Evolutionary conservation across 2,888 invertebrate species (phyloP), one percentile per base, ranked within the genome.

Genomic region (Heteromyza rotundicornis): DNA sequence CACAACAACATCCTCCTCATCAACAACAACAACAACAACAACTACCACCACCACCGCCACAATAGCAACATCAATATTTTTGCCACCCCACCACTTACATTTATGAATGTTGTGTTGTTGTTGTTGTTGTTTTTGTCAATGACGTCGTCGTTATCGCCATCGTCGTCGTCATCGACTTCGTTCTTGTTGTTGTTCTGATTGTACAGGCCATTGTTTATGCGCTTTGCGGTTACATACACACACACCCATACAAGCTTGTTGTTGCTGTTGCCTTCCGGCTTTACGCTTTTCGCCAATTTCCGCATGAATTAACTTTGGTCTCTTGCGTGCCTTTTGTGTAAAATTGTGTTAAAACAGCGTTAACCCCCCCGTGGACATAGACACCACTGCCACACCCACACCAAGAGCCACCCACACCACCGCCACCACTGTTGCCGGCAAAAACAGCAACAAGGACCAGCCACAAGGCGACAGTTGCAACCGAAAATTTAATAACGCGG

Each of bases 271-370:
- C 60, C 63, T 76, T 76, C 71, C 70, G 76, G 72, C 78, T 77
- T 74, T 69, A 73, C 78, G 79, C 74, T 74, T 76, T 63, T 70
- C 70, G 76, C 74, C 73, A 76, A 74, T 74, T 78, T 76, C 74
- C 79, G 76, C 78, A 71, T 77, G 79, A 77, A 76, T 75, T 78
- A 76, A 76, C 74, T 73, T 69, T 68, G 71, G 57, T 59, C 70
- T 70, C 68, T 72, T 75, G 75, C 75, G 27, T n/a, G n/a, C n/a
- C n/a, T n/a, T n/a, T n/a, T n/a, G n/a, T n/a, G n/a, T n/a, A n/a
- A n/a, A n/a, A n/a, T n/a, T n/a, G 65, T 70, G 72, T 70, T 67
- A 52, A 32, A 32, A 12, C 32, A 32, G 32, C 32, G 32, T 32
- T 5, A 32, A 32, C 5, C 5, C 32, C 32, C 32, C 12, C n/a